Evolutionary conservation across 2,888 invertebrate genomes (phyloP), one percentile per base, ranked within the genome.

Genomic region (Reticulitermes lucifugus): DNA sequence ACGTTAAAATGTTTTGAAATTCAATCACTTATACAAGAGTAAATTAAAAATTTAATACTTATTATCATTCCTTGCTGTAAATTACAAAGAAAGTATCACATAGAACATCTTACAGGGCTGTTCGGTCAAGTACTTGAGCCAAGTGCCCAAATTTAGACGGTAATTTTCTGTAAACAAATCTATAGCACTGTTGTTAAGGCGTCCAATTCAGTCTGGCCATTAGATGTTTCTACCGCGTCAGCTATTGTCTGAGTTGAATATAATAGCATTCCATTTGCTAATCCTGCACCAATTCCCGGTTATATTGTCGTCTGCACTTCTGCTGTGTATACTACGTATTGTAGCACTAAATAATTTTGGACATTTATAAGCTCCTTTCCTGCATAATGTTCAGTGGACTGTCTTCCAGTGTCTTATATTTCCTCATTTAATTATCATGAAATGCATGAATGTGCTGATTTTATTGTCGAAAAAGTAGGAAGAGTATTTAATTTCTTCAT

Each of bases 331-430:
- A 25, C 25, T 25, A 25, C 25, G 21, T 14, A 73, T 73, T 73
- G 73, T 73, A 73, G 22, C 41, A 73, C 73, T 73, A 73, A 73
- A 73, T 73, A 73, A 73, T 73, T 73, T 2, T 21, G 29, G 73
- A 73, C 73, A 73, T 73, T 73, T 73, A 73, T 73, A 73, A 73
- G 73, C 41, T 73, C 73, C 71, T 73, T 41, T 73, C 41, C 73
- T 41, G 41, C 41, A 29, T 73, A 73, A 73, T 73, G 35, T 41
- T 73, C 41, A 73, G 41, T 14, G 14, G 5, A 9, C 22, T 73
- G 41, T 73, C 35, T 73, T 73, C 0, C 1, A 21, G 41, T 41
- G 73, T 41, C 5, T 73, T 73, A 35, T 73, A 41, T 73, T 73
- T 29, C 14, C 73, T 41, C 71, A 41, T 41, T 35, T 73, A 41